Evolutionary conservation across 1,140 invertebrate species (phyloP).

Genomic region (Frieseomelitta varia): DNA sequence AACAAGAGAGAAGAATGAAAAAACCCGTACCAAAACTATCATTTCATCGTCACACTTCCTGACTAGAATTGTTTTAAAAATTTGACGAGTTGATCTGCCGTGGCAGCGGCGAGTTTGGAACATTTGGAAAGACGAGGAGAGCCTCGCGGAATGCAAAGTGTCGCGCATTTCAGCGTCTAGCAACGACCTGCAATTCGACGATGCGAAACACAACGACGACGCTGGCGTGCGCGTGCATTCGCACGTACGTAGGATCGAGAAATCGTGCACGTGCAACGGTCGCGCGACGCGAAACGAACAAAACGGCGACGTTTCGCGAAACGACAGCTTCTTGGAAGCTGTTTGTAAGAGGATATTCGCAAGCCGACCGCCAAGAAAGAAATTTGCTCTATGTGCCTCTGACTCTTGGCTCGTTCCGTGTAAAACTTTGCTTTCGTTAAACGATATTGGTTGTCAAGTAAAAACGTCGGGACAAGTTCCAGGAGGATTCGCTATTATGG

Average conservation of each 20-base stretch:
- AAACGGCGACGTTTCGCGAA: conserved; percentile 51
- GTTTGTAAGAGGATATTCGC: conserved; percentile 54
- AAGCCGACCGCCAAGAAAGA: conserved; percentile 37
- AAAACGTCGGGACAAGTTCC: too few relatives aligned
- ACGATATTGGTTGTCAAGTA: background rate
- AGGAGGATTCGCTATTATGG: too few relatives aligned
- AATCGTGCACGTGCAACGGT: conserved; percentile 22
- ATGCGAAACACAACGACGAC: background rate
- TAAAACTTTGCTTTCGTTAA: background rate
- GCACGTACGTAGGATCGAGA: conserved; percentile 3
- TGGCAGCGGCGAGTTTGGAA: background rate
- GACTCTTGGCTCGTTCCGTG: background rate
- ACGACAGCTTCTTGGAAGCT: conserved; percentile 59
- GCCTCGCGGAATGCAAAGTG: conserved; percentile 65
- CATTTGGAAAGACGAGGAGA: conserved; percentile 47
- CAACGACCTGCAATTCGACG: conserved; percentile 44
- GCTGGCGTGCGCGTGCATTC: background rate
- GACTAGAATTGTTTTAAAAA: background rate
- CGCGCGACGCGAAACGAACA: conserved; percentile 29
- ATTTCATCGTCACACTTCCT: background rate
- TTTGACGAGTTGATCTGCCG: background rate
- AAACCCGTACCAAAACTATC: background rate
- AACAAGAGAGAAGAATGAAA: background rate
- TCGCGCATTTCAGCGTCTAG: conserved; percentile 41
- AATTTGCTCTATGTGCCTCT: conserved; percentile 16